Evolutionary conservation across 2,888 invertebrate species (phyloP), one percentile per base, ranked within the genome.

Genomic region (Keiferia lycopersicella): DNA sequence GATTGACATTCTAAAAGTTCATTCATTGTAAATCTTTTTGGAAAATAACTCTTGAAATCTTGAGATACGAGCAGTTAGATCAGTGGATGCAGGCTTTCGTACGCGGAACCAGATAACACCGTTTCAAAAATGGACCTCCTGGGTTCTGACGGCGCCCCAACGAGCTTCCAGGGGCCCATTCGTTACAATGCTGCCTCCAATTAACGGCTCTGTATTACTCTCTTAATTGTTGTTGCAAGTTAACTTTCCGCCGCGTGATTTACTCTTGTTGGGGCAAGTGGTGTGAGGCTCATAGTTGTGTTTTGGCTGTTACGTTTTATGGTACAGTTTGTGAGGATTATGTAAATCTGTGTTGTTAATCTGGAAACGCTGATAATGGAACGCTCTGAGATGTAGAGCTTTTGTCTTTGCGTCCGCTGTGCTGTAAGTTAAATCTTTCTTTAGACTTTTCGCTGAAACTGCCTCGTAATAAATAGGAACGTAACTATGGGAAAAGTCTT

Each of bases 191-290:
- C 77, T 75, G 76, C 72, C 69, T 74, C 75, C 81, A 83, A 85
- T 85, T 83, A 84, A 80, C 76, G 74, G 71, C 73, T 71, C 76
- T 76, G 78, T 82, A 80, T 80, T 78, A 75, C 72, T 71, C 69
- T 68, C 76, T 73, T 83, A 83, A 83, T 79, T 81, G 82, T 81
- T 82, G 81, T 81, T 82, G 70, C 71, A 81, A 83, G 76, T 81
- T 77, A 72, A 76, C 77, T 78, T 75, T 77, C 71, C 64, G 57
- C 50, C 64, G 64, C 57, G 73, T 78, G 73, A 80, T 79, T 80
- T 76, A 79, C 69, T 50, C 61, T 58, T 64, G 62, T 64, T 64
- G 10, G 34, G 16, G 30, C 56, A 26, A 34, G 56, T 53, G 53
- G 22, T 26, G 22, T 1, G 20, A n/a, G 26, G 12, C 16, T 56